Evolutionary conservation across 2,888 invertebrate genomes (phyloP), one percentile per base, ranked within the genome.

Genomic region (Hemaris fuciformis): DNA sequence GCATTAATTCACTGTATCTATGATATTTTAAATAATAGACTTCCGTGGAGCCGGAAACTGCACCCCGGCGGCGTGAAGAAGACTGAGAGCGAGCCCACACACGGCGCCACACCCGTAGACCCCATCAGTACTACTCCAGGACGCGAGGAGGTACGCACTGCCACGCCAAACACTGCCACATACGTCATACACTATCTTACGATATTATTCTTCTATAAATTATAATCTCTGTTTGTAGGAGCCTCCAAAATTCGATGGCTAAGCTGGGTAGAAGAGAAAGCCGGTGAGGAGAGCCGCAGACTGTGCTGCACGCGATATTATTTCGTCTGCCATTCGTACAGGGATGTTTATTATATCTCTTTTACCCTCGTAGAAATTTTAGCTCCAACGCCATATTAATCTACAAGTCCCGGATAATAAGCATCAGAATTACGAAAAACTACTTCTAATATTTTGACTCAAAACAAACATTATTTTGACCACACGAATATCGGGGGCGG

Each of bases 251-350:
- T 77, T 94, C 94, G 5, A 94, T 94, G 86, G 94, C 94, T 5
- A 88, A 94, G 69, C 74, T 94, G 64, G n/a, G 94, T 90, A 25
- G 94, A 93, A 68, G 93, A 91, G 71, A 90, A 89, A 67, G 81
- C 85, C 13, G 91, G 93, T 84, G 84, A 94, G 88, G 81, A 93
- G 81, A 74, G 71, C 60, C 82, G 90, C 59, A 89, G 94, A 56
- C 94, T n/a, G 95, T 78, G 95, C 95, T 72, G 96, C 96, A 1
- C 94, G 96, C 60, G 95, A 94, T 78, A 95, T 96, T 74, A 96
- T 96, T 68, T 95, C 95, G 67, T 94, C 94, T 80, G 96, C 95
- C 72, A 95, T 96, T 76, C 93, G 91, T 66, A 90, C 91, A 66
- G 92, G 92, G 91, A 71, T 67, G 66, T n/a, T 25, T n/a, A 10